Evolutionary conservation across 2,888 invertebrate genomes (phyloP), one percentile per base, ranked within the genome.

Genomic region (Morpho achilles): DNA sequence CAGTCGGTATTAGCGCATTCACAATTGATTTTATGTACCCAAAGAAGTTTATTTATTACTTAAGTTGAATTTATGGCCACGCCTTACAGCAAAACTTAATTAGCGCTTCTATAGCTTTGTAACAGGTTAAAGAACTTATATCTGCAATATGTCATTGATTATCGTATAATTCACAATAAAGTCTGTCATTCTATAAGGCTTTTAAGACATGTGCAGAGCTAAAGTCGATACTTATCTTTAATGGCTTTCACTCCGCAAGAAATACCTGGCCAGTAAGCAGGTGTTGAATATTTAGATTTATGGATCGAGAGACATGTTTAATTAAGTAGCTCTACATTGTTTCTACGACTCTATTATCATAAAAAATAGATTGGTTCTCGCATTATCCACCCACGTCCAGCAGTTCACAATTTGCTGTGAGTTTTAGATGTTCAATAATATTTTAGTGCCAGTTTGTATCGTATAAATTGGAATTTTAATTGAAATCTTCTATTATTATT

Each of bases 241-340:
- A 16, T 69, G 67, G 77, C 76, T 77, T 80, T 79, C 75, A 77
- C 75, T 71, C 76, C 67, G 74, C 70, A 75, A 73, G 64, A 50
- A 60, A 65, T 62, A 65, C 53, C 63, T 66, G 63, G 60, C 62
- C 44, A 60, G 66, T 60, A 59, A 66, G 68, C 70, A 70, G 75
- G 75, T 82, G 77, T 77, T 81, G 73, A 78, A 74, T 73, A 82
- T 83, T 79, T 64, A 85, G 76, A 88, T 87, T 84, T 85, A 87
- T 88, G 86, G 82, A 83, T 76, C 80, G 82, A 84, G 80, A 84
- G 81, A 76, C 82, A 82, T 84, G 76, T 76, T 76, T 87, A 85
- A 87, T 87, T 79, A 84, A 84, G 79, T 78, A 80, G 80, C 78
- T 73, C 75, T 79, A 77, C 74, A 83, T 80, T 81, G 80, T 82